phyloP scores from a whole-genome alignment of 2,888 invertebrate species.

The Conus canariensis region DNA sequence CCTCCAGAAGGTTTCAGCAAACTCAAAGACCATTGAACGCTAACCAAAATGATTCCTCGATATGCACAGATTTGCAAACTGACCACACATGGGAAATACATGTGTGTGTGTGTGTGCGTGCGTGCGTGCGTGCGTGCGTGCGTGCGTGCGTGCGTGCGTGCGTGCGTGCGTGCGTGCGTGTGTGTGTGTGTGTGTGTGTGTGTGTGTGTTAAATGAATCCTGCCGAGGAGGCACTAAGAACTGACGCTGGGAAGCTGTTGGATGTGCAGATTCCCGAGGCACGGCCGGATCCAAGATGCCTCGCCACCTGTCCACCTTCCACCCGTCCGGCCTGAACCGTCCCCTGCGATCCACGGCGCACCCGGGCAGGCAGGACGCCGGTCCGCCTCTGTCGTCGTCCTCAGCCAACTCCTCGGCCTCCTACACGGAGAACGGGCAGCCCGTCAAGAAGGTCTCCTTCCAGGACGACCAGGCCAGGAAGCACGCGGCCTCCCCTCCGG shows the following conservation, averaged over 20 bases:
- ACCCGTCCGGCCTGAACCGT: constrained; percentile 33
- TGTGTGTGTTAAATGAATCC: too few relatives aligned
- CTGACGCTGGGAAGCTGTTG: too few relatives aligned
- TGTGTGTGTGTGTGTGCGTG: too few relatives aligned
- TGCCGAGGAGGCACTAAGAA: too few relatives aligned
- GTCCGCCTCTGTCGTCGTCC: background rate
- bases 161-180: background rate
- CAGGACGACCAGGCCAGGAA: constrained; percentile 47
- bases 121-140: too few relatives aligned
- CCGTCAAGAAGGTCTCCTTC: constrained; percentile 53
- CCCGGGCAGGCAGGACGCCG: background rate
- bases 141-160: background rate
- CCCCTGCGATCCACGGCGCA: constrained; percentile 23
- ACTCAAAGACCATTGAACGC: too few relatives aligned
- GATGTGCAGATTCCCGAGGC: constrained; percentile 16
- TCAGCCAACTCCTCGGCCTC: constrained; percentile 9
- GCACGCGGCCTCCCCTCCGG: constrained; percentile 35
- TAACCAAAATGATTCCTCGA: too few relatives aligned
- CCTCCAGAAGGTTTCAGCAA: too few relatives aligned
- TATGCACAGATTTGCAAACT: too few relatives aligned
- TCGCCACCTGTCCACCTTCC: constrained; percentile 41
- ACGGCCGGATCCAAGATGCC: constrained; percentile 24
- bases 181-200: background rate
- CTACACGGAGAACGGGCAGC: constrained; percentile 42
- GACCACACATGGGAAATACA: too few relatives aligned